Evolutionary conservation across 2,888 invertebrate species (phyloP), one percentile per base, ranked within the genome.

Genomic region (Drosophila putrida): DNA sequence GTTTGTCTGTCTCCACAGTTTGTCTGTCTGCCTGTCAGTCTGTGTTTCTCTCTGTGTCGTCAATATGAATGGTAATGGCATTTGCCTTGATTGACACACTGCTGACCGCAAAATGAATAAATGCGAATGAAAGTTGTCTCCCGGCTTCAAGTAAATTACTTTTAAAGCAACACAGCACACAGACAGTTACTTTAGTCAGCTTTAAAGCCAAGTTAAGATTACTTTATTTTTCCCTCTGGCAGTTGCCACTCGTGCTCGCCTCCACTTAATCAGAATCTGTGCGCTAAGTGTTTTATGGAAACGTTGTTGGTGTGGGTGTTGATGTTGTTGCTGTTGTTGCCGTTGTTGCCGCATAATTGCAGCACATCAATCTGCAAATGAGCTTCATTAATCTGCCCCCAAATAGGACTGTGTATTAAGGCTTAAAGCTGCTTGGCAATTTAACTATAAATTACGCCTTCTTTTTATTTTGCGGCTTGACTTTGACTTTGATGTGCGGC

Each of bases 331-430:
- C 43, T 59, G 47, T 10, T 71, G 62, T 44, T 61, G 47, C 4
- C 64, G 67, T 41, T 68, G 64, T 47, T 83, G 71, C 63, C 67
- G 72, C 74, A 88, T 85, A 89, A 86, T 85, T 88, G 89, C 88
- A 71, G 67, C 82, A 76, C 85, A 86, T 86, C 88, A 86, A 86
- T 86, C 90, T 89, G 78, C 74, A 85, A 86, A 88, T 86, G 86
- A 72, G 75, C 71, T 73, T 73, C 85, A 86, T 86, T 89, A 86
- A 86, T 89, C 82, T 82, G 69, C 66, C 63, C 70, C 75, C n/a
- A 49, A 79, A 71, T 39, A 75, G 58, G 49, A 57, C 20, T 28
- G 20, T 61, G 60, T 61, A 65, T 69, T 69, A 60, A 63, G 69
- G 44, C 55, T 61, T 59, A 47, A 78, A 69, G 58, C 67, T 25